Conservation (phyloP, 2,888 invertebrate species). For the Galerucella calmariensis region DNA sequence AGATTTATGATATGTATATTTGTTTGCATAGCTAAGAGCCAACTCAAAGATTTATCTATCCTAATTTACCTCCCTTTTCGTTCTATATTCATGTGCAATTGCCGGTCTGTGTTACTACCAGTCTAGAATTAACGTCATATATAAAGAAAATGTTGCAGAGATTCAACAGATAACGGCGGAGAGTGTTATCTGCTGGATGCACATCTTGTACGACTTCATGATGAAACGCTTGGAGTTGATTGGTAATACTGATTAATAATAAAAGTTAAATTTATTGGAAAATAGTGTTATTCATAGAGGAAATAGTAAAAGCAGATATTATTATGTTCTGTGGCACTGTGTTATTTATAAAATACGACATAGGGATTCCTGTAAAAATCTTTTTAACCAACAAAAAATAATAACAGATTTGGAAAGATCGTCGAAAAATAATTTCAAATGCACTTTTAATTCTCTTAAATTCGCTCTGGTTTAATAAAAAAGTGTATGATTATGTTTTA, state of each 20-base stretch:
- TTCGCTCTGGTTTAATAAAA: no score
- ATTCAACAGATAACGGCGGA: conserved; percentile 18
- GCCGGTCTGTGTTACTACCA: conserved; percentile 24
- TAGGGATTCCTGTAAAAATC: no score
- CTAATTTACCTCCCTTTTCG: conserved; percentile 30
- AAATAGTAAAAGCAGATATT: no score
- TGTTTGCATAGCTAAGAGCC: conserved; percentile 35
- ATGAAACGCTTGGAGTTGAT: not conserved
- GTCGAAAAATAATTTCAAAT: no score
- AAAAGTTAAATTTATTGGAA: not conserved
- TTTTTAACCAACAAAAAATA: no score
- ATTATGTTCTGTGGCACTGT: no score
- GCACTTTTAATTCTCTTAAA: no score
- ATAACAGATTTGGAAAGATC: no score
- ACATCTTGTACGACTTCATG: not conserved
- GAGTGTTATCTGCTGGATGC: not conserved
- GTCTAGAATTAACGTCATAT: conserved; percentile 25
- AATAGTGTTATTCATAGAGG: not conserved
- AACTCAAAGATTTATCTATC: conserved; percentile 35
- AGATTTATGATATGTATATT: conserved; percentile 32
- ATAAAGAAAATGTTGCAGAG: conserved; percentile 23
- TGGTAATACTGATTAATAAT: not conserved
- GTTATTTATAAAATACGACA: no score
- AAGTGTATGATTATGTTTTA: no score
- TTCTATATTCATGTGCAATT: conserved; percentile 32